Base-by-base conservation (phyloP, 2,797 vertebrate genomes). In the Leontocebus nigricollis region DNA sequence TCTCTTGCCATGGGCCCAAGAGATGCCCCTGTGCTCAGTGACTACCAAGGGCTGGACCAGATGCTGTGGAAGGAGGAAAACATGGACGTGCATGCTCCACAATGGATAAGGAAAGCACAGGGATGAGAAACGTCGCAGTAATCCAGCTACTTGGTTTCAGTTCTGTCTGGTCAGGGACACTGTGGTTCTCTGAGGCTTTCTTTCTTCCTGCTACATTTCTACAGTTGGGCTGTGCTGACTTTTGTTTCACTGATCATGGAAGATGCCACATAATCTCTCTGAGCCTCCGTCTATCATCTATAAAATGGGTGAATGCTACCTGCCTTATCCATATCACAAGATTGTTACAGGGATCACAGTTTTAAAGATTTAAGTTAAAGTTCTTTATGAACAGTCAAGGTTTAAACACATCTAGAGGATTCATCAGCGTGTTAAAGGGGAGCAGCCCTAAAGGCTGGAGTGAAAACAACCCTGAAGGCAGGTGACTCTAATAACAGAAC, bases 381-480 rank as follows among this genome's bases (percentile, higher is more conserved):
- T 87, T 90, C 33, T 93, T 85, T 46, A 77, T 73, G 70, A 95
- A 64, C 44, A 39, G 1, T 57, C 33, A 55, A 77, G 24, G 22
- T 84, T 91, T 91, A 88, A 70, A 80, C 14, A 44, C 10, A 52
- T 41, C 13, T n/a, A 82, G 76, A 30, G 39, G 19, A 8, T 22
- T 76, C 48, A 14, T 61, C 33, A 39, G 30, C 24, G 9, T 39
- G 11, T 4, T 52, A 75, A 72, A 11, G 24, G 15, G 20, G 39
- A 30, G 12, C 15, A 30, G 12, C 15, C 48, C 33, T 77, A 7
- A 30, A 82, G 27, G 13, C 27, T 27, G 3, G 33, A 22, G 0
- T 22, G 4, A 13, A 12, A 12, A 41, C 13, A 17, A 30, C 20
- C 24, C 4, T 33, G 17, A 73, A 33, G 44, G 7, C n/a, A 55